Base-by-base conservation (phyloP, 2,797 vertebrate species). In the Sebastes iracundus region DNA sequence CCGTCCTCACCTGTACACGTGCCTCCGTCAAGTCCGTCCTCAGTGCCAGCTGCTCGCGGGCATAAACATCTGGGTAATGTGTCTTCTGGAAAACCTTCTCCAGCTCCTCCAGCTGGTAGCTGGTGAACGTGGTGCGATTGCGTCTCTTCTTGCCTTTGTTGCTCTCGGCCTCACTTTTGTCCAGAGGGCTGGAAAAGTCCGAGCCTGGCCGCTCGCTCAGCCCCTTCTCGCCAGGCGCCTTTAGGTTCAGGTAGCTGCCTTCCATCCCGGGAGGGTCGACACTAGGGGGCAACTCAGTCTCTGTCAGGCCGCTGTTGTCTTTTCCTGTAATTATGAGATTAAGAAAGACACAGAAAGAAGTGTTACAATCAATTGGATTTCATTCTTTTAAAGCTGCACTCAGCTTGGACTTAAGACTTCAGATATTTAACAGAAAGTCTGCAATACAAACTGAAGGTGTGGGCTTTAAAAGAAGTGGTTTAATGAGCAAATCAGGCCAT, bases 1-100 rank as follows among this genome's bases (percentile, higher is more conserved):
- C 11, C 1, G 4, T 53, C 2, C 90, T 93, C 94, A 98, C 98
- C 97, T 99, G 98, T 28, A 99, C 98, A 0, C 98, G 96, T 87
- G 98, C 98, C 90, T 99, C 98, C 0, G 98, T 99, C 90, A 99
- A 96, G 90, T 99, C 98, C 0, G 98, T 99, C 93, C 98, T 96
- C 95, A 99, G 97, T 74, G 98, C 98, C 93, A 99, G 96, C 93
- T 99, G 98, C 93, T 99, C 98, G 6, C 98, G 96, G 6, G 98
- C 98, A 0, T 99, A 99, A 80, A 99, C 98, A 2, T 99, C 98
- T 0, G 98, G 98, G 89, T 99, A 99, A 93, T 99, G 98, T 6
- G 98, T 99, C 95, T 99, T 99, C 95, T 99, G 98, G 93, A 99
- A 99, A 89, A 98, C 97, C 69, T 98, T 99, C 93, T 99, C 98